Evolutionary conservation across 2,113 vertebrate species (phyloP).

Genomic region (Mormyrus iriodes): DNA sequence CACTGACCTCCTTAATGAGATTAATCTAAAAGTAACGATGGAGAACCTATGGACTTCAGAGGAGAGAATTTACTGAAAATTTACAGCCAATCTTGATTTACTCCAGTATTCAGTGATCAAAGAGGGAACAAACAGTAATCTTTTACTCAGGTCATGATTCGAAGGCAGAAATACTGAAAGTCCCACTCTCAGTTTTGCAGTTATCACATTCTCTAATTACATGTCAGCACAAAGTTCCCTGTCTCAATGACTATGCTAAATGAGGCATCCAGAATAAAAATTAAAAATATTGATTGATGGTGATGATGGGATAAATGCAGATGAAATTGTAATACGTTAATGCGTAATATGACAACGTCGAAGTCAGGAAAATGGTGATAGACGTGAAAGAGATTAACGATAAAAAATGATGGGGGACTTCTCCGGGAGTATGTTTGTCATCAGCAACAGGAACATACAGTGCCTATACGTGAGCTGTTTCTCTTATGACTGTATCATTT

Average conservation of each 20-base stretch:
- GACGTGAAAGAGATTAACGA: not conserved
- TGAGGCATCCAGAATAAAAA: not conserved
- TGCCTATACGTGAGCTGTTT: not conserved
- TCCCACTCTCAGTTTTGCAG: not conserved
- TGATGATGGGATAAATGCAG: not conserved
- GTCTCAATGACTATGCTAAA: not conserved
- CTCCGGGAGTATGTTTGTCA: not conserved
- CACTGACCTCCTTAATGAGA: not conserved
- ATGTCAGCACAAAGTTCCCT: not conserved
- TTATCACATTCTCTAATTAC: not conserved
- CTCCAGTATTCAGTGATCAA: not conserved
- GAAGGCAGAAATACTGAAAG: not conserved
- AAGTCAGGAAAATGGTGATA: not conserved
- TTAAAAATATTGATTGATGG: not conserved
- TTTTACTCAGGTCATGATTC: not conserved
- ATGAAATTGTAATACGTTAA: not conserved
- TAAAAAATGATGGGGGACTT: not conserved
- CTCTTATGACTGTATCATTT: not conserved
- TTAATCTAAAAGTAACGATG: not conserved
- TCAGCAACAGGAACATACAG: not conserved
- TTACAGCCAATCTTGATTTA: not conserved
- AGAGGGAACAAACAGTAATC: not conserved
- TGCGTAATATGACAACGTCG: not conserved
- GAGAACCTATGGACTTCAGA: not conserved
- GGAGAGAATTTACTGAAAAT: not conserved